These are phyloP conservation scores for Glossosoma conforme DNA, from an alignment of 1,140 invertebrate species.

Conservation along the genomic window DNA sequence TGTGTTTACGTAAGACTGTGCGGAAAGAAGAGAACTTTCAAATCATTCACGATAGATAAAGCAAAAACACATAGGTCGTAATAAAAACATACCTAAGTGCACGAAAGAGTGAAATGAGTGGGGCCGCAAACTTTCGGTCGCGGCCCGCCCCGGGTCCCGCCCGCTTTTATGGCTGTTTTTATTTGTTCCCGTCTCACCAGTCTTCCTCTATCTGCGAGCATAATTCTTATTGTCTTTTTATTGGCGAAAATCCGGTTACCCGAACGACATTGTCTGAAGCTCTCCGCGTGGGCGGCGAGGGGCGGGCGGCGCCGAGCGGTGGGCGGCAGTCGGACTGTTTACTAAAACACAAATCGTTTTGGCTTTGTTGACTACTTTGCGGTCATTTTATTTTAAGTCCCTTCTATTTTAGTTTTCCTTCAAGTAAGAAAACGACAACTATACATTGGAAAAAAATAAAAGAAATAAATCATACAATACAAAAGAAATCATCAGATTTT, in stretches of 20 bases:
- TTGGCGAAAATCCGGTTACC: conserved; percentile 30
- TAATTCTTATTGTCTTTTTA: conserved; percentile 33
- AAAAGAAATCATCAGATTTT: no score
- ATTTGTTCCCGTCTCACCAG: conserved; percentile 23
- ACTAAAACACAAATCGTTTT: no score
- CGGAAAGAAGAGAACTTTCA: no score
- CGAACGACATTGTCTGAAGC: conserved; percentile 21
- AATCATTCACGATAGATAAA: conserved; percentile 31
- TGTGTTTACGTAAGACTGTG: no score
- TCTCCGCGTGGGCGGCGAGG: no score
- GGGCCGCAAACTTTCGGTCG: conserved; percentile 28
- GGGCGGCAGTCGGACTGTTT: neutral
- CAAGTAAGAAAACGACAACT: no score
- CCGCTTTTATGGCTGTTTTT: conserved; percentile 29
- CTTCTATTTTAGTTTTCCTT: no score
- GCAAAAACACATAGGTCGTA: conserved; percentile 27
- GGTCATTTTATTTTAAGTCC: no score
- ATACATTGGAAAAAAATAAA: no score
- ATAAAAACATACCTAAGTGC: conserved; percentile 25
- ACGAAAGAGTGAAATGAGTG: conserved; percentile 18
- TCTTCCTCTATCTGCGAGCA: conserved; percentile 25
- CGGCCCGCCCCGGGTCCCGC: conserved; percentile 18
- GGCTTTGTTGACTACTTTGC: no score
- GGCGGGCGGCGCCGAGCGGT: no score
- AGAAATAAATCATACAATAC: no score